Base-by-base conservation (phyloP, 2,888 invertebrate genomes). In the Polyommatus iphigenia region DNA sequence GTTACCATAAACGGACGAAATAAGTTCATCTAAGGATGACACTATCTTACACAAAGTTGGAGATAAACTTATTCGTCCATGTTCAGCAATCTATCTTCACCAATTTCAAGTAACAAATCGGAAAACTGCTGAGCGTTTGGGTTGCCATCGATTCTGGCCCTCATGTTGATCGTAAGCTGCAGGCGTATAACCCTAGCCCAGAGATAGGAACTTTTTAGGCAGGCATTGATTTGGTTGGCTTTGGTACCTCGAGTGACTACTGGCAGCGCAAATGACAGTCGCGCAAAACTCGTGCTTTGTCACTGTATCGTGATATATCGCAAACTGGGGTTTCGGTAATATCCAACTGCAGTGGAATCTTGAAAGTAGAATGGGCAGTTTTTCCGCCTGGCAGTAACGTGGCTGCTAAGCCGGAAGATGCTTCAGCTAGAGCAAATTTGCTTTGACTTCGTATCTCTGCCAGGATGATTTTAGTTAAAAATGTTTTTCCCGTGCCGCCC, bases 311-410 rank as follows among this genome's bases (percentile, higher is more conserved):
- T 78, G 82, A 84, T 82, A 83, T 78, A 81, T 80, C 81, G 81
- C 81, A 83, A 80, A 83, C 79, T 83, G 79, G 79, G 79, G 79
- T 80, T 81, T 81, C 36, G 7, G 36, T 36, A 0, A 36, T 36
- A 36, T 36, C 36, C 36, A 36, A 36, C 6, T 82, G 83, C 78
- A 83, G 77, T 76, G 87, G 86, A 72, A 87, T 82, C 78, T 86
- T 86, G 79, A 88, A 86, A 78, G 83, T 81, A 36, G 85, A 85
- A 78, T 88, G 88, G 76, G 85, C 85, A 67, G 86, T 90, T 82
- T 85, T 81, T 50, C 87, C 88, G 79, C 87, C 85, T 81, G 85
- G 82, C 62, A 91, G 82, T 77, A 91, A 82, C 71, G 86, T 88
- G 76, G 90, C 80, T 46, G 81, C 81, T 77, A 81, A 80, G 50